A percentile compares a stretch with the other conserved stretches of the same genome.
Conservation (phyloP, 1,140 invertebrate species). For the Aphis gossypii region DNA sequence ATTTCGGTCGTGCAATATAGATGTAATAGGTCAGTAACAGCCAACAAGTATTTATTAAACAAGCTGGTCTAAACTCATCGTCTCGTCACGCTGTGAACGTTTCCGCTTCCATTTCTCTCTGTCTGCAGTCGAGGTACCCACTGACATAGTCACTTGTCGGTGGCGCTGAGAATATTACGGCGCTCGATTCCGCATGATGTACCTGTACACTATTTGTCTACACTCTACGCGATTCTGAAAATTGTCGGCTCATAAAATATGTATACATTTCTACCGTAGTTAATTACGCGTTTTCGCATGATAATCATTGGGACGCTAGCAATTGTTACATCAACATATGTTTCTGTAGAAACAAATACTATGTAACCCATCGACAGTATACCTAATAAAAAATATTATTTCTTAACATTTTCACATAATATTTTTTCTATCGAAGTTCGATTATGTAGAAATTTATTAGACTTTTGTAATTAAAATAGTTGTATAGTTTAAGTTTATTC, state of each 20-base stretch:
- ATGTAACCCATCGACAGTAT: neutral
- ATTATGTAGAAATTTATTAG: neutral
- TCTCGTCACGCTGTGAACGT: neutral
- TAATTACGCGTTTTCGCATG: neutral
- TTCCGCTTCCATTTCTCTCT: neutral
- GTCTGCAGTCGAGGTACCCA: neutral
- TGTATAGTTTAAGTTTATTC: neutral
- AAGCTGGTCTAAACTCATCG: constrained; percentile 5
- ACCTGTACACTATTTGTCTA: neutral
- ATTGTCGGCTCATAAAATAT: neutral
- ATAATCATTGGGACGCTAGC: neutral
- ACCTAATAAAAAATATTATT: neutral
- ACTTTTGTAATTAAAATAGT: neutral
- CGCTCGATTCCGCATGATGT: neutral
- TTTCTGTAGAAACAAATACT: neutral
- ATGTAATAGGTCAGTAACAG: neutral
- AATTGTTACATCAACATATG: neutral
- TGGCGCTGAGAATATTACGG: neutral
- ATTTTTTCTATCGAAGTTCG: neutral
- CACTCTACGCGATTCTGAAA: neutral
- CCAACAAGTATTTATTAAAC: neutral
- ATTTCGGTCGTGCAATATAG: neutral
- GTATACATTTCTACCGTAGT: neutral
- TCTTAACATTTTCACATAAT: neutral
- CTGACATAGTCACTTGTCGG: neutral